phyloP scores from a whole-genome alignment of 2,113 vertebrate species.

The Phalacrocorax carbo region DNA sequence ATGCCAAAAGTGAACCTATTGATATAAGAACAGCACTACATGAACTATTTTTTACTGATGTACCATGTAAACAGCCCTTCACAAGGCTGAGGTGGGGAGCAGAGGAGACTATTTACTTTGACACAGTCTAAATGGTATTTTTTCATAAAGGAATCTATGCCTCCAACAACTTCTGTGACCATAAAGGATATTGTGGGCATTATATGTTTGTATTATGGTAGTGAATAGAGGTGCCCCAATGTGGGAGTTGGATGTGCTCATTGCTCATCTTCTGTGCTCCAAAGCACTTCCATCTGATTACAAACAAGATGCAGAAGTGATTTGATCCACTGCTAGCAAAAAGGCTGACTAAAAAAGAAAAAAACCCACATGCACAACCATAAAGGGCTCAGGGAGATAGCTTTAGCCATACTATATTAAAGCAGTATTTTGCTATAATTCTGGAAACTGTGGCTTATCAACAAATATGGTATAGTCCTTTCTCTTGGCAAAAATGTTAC shows the following conservation, averaged over 20 bases:
- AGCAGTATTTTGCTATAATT: background rate
- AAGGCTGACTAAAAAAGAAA: background rate
- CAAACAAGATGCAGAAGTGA: background rate
- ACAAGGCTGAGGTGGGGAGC: background rate
- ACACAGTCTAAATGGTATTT: background rate
- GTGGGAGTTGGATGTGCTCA: background rate
- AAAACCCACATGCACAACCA: background rate
- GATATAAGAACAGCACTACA: background rate
- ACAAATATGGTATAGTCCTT: background rate
- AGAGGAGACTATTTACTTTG: background rate
- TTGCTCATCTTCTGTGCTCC: background rate
- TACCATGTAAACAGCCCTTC: background rate
- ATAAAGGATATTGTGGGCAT: background rate
- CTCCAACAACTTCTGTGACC: background rate
- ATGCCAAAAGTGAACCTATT: background rate
- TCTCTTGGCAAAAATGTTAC: background rate
- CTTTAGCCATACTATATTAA: background rate
- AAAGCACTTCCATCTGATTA: background rate
- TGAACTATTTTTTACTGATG: background rate
- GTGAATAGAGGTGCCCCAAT: background rate
- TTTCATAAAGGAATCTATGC: background rate
- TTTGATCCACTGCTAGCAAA: background rate
- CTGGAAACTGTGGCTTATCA: background rate
- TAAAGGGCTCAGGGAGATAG: background rate
- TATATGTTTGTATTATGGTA: background rate